Base-by-base conservation (phyloP, 2,888 invertebrate genomes). In the Andrena trimmerana region DNA sequence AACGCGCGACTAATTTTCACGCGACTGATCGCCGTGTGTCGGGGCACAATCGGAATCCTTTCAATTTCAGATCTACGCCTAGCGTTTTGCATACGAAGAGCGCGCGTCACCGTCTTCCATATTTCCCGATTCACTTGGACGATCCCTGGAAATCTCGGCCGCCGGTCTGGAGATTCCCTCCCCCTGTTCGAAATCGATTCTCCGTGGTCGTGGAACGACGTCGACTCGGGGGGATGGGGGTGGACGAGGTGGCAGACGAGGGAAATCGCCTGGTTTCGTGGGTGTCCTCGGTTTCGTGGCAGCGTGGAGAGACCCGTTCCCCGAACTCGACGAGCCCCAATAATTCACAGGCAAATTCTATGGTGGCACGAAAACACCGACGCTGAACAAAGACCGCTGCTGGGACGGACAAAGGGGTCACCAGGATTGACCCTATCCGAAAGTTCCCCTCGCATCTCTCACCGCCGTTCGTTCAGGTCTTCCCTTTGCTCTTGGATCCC, bases 301-400 rank as follows among this genome's bases (percentile, higher is more conserved):
- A 75, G 48, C 73, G 69, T 52, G 62, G 57, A 60, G 57, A 60
- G 65, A 54, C 86, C 48, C 50, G 59, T 33, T 63, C 50, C 5
- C 66, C 60, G 62, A 77, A 78, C 77, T 77, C 71, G 72, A 75
- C 78, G 76, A 77, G 82, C 77, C 83, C 88, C 88, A 88, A 90
- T 90, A 90, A 90, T 90, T 90, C 90, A 90, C 86, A 85, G 89
- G 81, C 84, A 86, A 90, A 90, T 91, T 91, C 90, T 90, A 89
- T 88, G 88, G 88, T 87, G 91, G 83, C 86, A 59, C 84, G 88
- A 90, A 89, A 90, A 90, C 90, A 89, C 86, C 71, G 54, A n/a
- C 24, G 10, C 48, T 65, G 81, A 76, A 86, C 87, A 87, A 87
- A 87, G 87, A 84, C 78, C 77, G 48, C 60, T 50, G 50, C 63